Evolutionary conservation across 2,113 vertebrate genomes (phyloP), one percentile per base, ranked within the genome.

Genomic region (Steatornis caripensis): DNA sequence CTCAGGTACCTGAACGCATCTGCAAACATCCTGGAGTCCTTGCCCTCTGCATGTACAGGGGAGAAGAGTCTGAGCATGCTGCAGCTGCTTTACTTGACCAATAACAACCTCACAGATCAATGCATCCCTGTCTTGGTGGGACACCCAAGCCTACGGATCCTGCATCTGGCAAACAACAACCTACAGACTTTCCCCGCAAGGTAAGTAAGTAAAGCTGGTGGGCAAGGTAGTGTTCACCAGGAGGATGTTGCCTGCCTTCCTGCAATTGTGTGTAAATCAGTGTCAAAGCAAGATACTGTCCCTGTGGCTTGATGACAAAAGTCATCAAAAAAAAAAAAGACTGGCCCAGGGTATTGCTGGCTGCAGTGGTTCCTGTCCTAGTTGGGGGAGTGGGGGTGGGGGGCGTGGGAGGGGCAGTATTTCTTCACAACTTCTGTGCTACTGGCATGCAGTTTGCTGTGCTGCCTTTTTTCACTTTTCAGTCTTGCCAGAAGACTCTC

Each of bases 1-100:
- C 98, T 99, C 93, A 99, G 99, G 98, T 99, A 99, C 98, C 97
- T 99, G 98, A 99, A 99, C 53, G 98, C 98, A 62, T 99, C 99
- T 51, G 99, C 99, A 97, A 99, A 99, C 84, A 97, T 95, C 77
- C 98, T 99, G 98, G 99, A 99, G 97, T 99, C 97, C 74, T 97
- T 99, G 93, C 99, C 99, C 27, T 97, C 98, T 4, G 98, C 98
- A 11, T 98, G 98, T 87, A 94, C 97, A 36, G 99, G 98, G 79
- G 99, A 99, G 94, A 99, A 99, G 97, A 99, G 97, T 96, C 98
- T 99, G 94, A 99, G 99, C 96, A 97, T 98, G 64, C 98, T 99
- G 84, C 99, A 99, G 97, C 98, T 99, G 89, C 98, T 99, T 49
- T 99, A 99, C 93, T 97, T 99, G 96, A 99, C 98, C 22, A 98